Conservation (phyloP, 2,113 vertebrate species). For the Lophura nycthemera region DNA sequence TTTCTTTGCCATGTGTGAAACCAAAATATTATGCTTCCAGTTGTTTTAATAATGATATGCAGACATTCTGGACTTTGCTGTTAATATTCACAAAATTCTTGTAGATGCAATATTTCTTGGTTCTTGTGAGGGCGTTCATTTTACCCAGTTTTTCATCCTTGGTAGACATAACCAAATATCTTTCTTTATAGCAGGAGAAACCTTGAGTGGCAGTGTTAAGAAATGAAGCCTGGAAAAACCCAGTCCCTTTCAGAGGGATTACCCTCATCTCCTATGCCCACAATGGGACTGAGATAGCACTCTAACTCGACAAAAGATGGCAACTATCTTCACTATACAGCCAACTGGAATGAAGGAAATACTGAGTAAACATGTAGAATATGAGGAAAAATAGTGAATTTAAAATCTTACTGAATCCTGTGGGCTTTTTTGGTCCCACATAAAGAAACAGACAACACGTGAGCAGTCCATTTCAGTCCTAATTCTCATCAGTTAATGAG, state of each 20-base stretch:
- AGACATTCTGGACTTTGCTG: not conserved
- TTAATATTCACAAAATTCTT: not conserved
- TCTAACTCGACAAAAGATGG: not conserved
- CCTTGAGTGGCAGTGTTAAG: not conserved
- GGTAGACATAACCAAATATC: not conserved
- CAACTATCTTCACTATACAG: not conserved
- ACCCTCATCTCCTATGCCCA: not conserved
- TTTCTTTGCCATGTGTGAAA: not conserved
- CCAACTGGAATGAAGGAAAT: not conserved
- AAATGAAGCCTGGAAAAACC: not conserved
- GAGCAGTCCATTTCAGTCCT: not conserved
- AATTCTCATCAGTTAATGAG: not conserved
- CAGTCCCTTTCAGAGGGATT: not conserved
- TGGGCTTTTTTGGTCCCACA: not conserved
- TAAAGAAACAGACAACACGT: not conserved
- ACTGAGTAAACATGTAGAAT: not conserved
- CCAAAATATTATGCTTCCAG: not conserved
- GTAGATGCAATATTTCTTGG: not conserved
- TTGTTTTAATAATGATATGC: not conserved
- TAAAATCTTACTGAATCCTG: not conserved
- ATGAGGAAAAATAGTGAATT: not conserved
- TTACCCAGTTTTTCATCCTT: not conserved
- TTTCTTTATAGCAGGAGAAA: not conserved
- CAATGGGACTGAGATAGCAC: not conserved
- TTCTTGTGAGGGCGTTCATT: not conserved